A percentile compares a stretch with the other conserved stretches of the same genome.
Evolutionary conservation across 2,888 invertebrate genomes (phyloP).

Genomic region (Cataglyphis altisquamis): DNA sequence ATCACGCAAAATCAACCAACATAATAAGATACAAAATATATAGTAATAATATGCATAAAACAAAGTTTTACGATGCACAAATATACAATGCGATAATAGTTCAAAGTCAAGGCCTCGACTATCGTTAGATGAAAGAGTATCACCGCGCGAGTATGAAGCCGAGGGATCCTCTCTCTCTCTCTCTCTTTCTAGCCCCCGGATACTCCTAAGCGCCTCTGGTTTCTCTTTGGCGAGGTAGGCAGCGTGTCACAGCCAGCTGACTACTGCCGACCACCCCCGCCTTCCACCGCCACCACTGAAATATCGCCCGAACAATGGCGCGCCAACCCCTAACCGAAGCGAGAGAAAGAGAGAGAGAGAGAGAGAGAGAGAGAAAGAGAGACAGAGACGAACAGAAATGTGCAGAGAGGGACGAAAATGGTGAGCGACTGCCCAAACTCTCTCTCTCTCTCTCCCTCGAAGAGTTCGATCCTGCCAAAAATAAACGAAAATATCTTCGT

Average conservation of each 20-base stretch:
- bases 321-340: conserved; percentile 71
- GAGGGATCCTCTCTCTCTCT: conserved; percentile 80
- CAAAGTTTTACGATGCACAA: conserved; percentile 15
- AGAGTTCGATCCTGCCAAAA: conserved; percentile 59
- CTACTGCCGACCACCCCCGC: conserved; percentile 79
- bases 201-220: conserved; percentile 83
- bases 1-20: not conserved
- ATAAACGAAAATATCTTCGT: conserved; percentile 80
- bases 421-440: conserved; percentile 76
- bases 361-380: too few relatives aligned
- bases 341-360: conserved; percentile 45
- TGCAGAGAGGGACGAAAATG: conserved; percentile 62
- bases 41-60: conserved; percentile 8
- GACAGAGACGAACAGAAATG: conserved; percentile 60
- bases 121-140: conserved; percentile 82
- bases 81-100: conserved; percentile 59
- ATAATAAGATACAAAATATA: conserved; percentile 2
- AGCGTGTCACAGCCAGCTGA: conserved; percentile 86
- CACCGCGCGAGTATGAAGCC: conserved; percentile 68
- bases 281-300: conserved; percentile 82
- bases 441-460: conserved; percentile 44
- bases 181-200: conserved; percentile 79
- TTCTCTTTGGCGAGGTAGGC: conserved; percentile 84
- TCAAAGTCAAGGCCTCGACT: conserved; percentile 80
- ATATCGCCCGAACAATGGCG: conserved; percentile 86